Base-by-base conservation (phyloP, 2,113 vertebrate genomes). In the Trichomycterus rosablanca region DNA sequence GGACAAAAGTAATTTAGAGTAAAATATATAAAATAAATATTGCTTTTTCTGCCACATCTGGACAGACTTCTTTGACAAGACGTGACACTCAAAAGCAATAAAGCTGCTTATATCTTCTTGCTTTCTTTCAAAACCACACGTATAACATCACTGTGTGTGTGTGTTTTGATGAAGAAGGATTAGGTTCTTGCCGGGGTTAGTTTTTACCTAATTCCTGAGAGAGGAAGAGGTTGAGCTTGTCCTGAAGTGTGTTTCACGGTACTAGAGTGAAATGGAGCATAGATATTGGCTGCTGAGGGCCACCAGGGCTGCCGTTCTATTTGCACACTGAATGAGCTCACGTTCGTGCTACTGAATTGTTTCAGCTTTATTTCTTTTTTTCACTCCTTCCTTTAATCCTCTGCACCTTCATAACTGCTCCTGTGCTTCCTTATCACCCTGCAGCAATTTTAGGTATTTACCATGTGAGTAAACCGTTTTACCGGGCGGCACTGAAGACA, bases 371-470 rank as follows among this genome's bases (percentile, higher is more conserved):
- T 18, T 44, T 57, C 18, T 28, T 39, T 57, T 42, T 39, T 42
- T 50, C n/a, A n/a, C n/a, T n/a, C n/a, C n/a, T n/a, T n/a, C n/a
- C n/a, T 24, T 49, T 9, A 62, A 56, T 60, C 39, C 58, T 69
- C 52, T 51, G 51, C 63, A 66, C 56, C 76, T 77, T 35, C 44
- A 48, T 63, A 59, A 75, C 79, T 76, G 80, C 80, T 79, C 68
- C 80, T 78, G 66, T 20, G 73, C 7, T 59, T 28, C 62, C 48
- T 60, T 54, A 67, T 67, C 57, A 46, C 49, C 39, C 48, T 37
- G 30, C 28, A 6, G 30, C 45, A 60, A 35, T 60, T 48, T 12
- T 39, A 44, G 56, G 19, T 53, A 44, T 67, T 53, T 59, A 67
- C 34, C 54, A 49, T 67, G 57, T 45, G 56, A 45, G 37, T 46